Conservation (phyloP, 2,888 invertebrate species). For the Cheilosia impressa region DNA sequence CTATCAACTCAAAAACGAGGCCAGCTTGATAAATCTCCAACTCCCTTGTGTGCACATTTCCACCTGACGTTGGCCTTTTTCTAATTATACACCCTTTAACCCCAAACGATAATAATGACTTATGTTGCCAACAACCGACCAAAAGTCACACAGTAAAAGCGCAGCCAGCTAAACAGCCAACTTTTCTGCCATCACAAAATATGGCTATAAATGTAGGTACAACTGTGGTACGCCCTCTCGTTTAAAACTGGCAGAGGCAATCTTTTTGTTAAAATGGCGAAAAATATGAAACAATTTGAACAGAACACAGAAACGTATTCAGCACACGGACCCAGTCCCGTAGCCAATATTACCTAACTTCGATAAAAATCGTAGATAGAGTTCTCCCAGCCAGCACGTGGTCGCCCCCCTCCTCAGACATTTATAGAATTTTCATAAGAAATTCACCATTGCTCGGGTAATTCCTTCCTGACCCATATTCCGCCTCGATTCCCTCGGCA, state of each 20-base stretch:
- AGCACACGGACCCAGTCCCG: conserved; percentile 40
- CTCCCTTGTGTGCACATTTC: conserved; percentile 1
- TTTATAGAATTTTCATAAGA: conserved; percentile 52
- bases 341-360: conserved; percentile 57
- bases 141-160: neutral
- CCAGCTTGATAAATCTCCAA: conserved; percentile 2
- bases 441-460: conserved; percentile 33
- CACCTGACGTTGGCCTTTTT: neutral
- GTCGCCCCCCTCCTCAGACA: conserved; percentile 21
- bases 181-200: conserved; percentile 20
- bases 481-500: conserved; percentile 23
- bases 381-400: conserved; percentile 9
- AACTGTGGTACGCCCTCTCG: neutral
- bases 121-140: conserved; percentile 23
- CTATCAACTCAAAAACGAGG: neutral
- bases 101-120: conserved; percentile 49
- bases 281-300: conserved; percentile 52
- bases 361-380: conserved; percentile 60
- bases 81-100: conserved; percentile 19
- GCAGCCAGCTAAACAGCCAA: conserved; percentile 18
- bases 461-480: conserved; percentile 61
- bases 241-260: conserved; percentile 17
- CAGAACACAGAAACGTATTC: conserved; percentile 19
- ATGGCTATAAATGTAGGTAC: neutral
- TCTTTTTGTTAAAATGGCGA: conserved; percentile 35